Evolutionary conservation across 2,888 invertebrate genomes (phyloP).

Genomic region (Empis stercorea): DNA sequence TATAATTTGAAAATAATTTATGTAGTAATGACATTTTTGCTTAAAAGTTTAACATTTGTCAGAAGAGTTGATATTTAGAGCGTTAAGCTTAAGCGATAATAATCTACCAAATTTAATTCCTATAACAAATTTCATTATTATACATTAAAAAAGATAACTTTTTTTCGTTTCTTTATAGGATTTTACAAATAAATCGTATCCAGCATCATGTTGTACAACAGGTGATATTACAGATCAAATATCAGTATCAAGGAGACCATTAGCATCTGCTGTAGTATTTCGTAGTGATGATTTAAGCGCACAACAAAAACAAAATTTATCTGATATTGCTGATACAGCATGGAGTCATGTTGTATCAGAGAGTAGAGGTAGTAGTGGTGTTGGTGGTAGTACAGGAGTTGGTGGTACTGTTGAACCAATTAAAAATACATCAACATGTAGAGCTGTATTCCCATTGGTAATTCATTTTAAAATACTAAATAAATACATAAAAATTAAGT

Average conservation of each 20-base stretch:
- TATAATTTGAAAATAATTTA: too few species aligned
- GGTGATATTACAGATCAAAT: conserved; percentile 17
- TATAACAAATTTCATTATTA: too few species aligned
- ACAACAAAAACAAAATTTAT: conserved; percentile 15
- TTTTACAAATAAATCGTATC: conserved; percentile 18
- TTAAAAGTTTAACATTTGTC: too few species aligned
- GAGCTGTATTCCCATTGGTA: conserved; percentile 17
- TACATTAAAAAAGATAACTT: too few species aligned
- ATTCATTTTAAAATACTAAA: too few species aligned
- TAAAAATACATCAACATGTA: conserved; percentile 15
- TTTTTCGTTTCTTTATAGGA: conserved; percentile 7
- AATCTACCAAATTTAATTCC: too few species aligned
- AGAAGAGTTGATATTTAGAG: too few species aligned
- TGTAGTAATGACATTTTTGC: too few species aligned
- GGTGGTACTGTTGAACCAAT: background rate
- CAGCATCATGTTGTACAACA: conserved; percentile 16
- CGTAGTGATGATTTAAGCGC: conserved; percentile 14
- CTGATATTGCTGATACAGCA: conserved; percentile 15
- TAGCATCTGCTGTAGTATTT: conserved; percentile 17
- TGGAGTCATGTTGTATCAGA: conserved; percentile 17
- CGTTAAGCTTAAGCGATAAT: too few species aligned
- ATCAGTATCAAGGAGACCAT: conserved; percentile 15
- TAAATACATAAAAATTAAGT: too few species aligned
- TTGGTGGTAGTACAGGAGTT: background rate
- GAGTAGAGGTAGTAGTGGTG: background rate